Percentiles rank a stretch among this genome's conserved stretches.
Conservation (phyloP, 2,797 vertebrate genomes). For the Sebastiscus tertius region DNA sequence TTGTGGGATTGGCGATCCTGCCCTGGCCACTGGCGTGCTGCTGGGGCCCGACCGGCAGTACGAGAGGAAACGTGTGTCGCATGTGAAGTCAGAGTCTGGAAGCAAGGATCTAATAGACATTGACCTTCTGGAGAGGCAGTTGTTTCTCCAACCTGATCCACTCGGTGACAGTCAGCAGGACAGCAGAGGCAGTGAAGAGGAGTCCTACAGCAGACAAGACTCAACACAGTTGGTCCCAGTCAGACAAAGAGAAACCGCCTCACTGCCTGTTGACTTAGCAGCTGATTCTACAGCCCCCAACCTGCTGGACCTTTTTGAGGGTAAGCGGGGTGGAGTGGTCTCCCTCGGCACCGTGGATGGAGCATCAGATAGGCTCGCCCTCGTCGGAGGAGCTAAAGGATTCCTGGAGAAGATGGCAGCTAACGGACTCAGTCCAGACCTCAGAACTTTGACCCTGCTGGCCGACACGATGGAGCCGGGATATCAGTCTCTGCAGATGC, state of each 20-base stretch:
- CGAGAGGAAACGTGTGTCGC: constrained; percentile 10
- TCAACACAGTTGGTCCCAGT: constrained; percentile 39
- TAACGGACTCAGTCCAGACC: constrained; percentile 78
- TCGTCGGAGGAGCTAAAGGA: constrained; percentile 87
- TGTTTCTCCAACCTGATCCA: constrained; percentile 75
- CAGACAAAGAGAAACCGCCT: neutral
- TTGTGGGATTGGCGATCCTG: constrained; percentile 88
- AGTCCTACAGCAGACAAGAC: neutral
- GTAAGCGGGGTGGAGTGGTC: constrained; percentile 64
- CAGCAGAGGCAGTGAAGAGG: neutral
- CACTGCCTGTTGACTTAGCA: neutral
- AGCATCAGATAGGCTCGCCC: constrained; percentile 82
- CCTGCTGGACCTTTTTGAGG: constrained; percentile 83
- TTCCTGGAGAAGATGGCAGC: constrained; percentile 89
- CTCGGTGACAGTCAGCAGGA: neutral
- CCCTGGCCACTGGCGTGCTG: constrained; percentile 81
- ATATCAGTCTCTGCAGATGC: constrained; percentile 72
- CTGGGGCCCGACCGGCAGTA: constrained; percentile 56
- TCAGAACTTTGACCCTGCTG: constrained; percentile 90
- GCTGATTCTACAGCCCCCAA: constrained; percentile 73
- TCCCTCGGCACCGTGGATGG: constrained; percentile 82
- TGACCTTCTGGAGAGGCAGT: constrained; percentile 84
- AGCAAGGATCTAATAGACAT: constrained; percentile 66
- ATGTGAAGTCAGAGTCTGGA: neutral
- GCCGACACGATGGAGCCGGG: constrained; percentile 85